Conservation (phyloP, 1,140 invertebrate species). For the Drosophila dunni region DNA sequence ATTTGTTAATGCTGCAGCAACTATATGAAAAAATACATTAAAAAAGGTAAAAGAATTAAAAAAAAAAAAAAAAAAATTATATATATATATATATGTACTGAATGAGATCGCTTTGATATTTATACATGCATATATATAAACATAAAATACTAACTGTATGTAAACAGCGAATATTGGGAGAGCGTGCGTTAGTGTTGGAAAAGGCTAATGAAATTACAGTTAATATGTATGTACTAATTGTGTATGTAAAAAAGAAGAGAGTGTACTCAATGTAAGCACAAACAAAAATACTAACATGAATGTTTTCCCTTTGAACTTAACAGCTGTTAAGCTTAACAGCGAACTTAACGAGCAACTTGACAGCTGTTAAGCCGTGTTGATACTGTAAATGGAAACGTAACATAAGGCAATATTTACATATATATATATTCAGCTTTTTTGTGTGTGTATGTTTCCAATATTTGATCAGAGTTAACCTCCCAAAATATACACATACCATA, state of each 20-base stretch:
- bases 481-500: constrained; percentile 5
- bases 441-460: not conserved
- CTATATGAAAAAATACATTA: constrained; percentile 6
- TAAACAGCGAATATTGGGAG: not conserved
- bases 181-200: constrained; percentile 1
- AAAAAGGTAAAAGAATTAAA: not conserved
- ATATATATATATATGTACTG: constrained; percentile 1
- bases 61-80: not conserved
- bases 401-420: constrained; percentile 4
- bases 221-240: constrained; percentile 21
- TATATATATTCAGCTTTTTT: constrained; percentile 2
- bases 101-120: constrained; percentile 10
- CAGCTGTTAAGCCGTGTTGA: not conserved
- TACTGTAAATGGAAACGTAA: not conserved
- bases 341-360: not conserved
- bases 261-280: constrained; percentile 34
- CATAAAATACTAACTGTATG: constrained; percentile 7
- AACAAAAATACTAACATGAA: constrained; percentile 3
- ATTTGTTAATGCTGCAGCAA: constrained; percentile 19
- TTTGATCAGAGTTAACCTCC: too few species aligned
- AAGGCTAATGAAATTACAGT: constrained; percentile 23
- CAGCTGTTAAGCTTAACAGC: not conserved
- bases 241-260: constrained; percentile 23
- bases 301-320: not conserved
- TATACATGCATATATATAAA: constrained; percentile 24